These are phyloP conservation scores for Dromaius novaehollandiae DNA, from an alignment of 2,113 vertebrate species.

Conservation along the genomic window DNA sequence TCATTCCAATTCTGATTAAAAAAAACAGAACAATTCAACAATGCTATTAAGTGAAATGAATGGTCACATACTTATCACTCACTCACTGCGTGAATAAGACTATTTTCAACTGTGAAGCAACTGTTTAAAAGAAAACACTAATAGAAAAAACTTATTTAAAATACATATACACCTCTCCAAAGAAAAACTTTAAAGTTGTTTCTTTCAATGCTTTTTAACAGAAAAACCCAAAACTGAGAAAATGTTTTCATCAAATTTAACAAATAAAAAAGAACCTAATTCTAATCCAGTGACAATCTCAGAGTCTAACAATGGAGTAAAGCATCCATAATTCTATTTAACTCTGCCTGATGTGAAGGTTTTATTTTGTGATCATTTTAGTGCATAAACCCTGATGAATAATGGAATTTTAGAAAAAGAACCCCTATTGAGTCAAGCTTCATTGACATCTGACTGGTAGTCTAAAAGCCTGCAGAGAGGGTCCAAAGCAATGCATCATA, in stretches of 20 bases:
- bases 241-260: constrained; percentile 47
- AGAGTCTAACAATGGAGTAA: constrained; percentile 49
- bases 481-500: constrained; percentile 58
- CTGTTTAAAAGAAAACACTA: too few relatives aligned
- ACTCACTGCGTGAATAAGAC: neutral
- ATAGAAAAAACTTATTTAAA: neutral
- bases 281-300: constrained; percentile 51
- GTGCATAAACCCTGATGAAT: constrained; percentile 59
- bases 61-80: neutral
- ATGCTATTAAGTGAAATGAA: neutral
- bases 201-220: constrained; percentile 11
- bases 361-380: constrained; percentile 72
- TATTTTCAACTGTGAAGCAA: too few relatives aligned
- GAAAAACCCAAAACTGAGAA: neutral
- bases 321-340: constrained; percentile 63
- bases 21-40: neutral
- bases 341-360: constrained; percentile 60
- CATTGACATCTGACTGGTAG: constrained; percentile 75
- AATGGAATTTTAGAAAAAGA: constrained; percentile 68
- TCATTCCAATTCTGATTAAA: neutral
- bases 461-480: constrained; percentile 71
- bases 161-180: neutral
- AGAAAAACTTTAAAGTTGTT: neutral
- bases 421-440: constrained; percentile 55
- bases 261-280: constrained; percentile 54